phyloP scores from a whole-genome alignment of 2,797 vertebrate genomes.

The Phataginus tetradactyla region DNA sequence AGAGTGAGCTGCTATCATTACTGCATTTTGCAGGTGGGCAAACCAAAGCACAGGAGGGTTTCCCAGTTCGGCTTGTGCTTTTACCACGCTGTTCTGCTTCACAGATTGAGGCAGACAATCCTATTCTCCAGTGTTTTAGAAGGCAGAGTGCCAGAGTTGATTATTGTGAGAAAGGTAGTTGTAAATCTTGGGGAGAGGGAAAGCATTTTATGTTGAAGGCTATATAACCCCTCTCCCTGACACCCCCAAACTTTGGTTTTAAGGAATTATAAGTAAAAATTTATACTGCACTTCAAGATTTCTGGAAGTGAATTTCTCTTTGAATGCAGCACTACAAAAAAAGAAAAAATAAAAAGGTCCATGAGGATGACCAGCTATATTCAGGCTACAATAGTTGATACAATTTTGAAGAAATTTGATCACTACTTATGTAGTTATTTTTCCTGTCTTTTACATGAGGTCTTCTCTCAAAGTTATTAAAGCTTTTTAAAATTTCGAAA shows the following conservation, averaged over 20 bases:
- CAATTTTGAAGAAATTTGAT: conserved; percentile 6
- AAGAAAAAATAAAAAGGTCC: neutral
- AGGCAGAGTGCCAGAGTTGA: neutral
- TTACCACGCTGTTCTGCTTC: neutral
- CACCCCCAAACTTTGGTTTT: neutral
- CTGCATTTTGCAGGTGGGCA: neutral
- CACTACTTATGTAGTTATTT: neutral
- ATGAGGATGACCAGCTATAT: neutral
- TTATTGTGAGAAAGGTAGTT: neutral
- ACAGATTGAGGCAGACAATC: neutral
- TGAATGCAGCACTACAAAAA: neutral
- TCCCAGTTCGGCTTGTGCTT: neutral
- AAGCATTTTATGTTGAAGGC: neutral
- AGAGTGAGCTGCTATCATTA: neutral
- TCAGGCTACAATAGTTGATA: neutral
- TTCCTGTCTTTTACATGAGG: neutral
- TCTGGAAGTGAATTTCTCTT: neutral
- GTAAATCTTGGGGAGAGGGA: neutral
- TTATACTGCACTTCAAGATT: neutral
- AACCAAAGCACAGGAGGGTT: neutral
- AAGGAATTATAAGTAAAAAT: neutral
- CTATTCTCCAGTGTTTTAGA: neutral
- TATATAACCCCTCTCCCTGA: neutral
- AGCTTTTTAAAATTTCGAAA: neutral
- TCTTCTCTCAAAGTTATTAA: neutral